Evolutionary conservation across 2,113 vertebrate species (phyloP), one percentile per base, ranked within the genome.

Genomic region (Neogobius melanostomus): DNA sequence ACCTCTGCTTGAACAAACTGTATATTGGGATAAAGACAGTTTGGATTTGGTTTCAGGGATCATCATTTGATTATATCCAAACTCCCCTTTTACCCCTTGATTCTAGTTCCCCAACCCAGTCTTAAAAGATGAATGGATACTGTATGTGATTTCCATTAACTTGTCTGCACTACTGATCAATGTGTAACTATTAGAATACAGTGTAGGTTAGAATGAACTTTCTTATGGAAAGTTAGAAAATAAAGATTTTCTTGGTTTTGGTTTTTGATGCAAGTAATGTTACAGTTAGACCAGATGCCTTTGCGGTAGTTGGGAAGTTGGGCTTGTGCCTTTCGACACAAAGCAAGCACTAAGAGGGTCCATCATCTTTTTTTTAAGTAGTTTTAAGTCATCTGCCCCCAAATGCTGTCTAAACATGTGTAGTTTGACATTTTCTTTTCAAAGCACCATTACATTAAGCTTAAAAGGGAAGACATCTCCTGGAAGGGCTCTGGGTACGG

Each of bases 1-100:
- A 82, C 84, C 74, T 85, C 82, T 71, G 71, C 79, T 69, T 79
- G 79, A 8, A 68, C 14, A 28, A 57, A 70, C 56, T 71, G 67
- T 87, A 86, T 77, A 86, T 84, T 82, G 74, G 82, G 68, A 87
- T 74, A 79, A 90, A 77, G 82, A 90, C 68, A 14, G 69, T 79
- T 89, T 87, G 87, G 84, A 84, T 86, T 89, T 89, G 82, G 85
- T 82, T 87, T 90, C 84, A 89, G 87, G 85, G 87, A 91, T 74
- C 84, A 91, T 74, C 84, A 80, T 87, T 83, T 88, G 47, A 82
- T 75, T 72, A 85, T 80, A 85, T 82, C 87, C 77, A 80, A 80
- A 79, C 71, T 28, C 45, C 64, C 54, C 59, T 0, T 4, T 66
- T 10, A 61, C 51, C 74, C 28, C 75, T 66, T 51, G 46, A 75